Base-by-base conservation (phyloP, 2,797 vertebrate genomes). In the Parauchenoglanis punctatus region DNA sequence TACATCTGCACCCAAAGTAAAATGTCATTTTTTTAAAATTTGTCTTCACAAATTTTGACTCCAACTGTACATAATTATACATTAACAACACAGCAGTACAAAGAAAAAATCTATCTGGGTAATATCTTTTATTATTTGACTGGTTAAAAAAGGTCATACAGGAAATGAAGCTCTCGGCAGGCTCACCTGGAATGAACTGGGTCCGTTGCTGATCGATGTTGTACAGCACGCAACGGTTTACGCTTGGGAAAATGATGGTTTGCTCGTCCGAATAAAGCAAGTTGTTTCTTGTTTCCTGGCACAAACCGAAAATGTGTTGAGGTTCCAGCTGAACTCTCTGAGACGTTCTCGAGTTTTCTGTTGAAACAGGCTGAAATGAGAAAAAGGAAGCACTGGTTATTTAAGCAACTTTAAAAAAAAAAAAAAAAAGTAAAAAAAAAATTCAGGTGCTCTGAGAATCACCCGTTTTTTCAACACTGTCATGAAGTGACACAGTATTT, bases 241-340 rank as follows among this genome's bases (percentile, higher is more conserved):
- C 98, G 68, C 95, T 93, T n/a, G 97, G 96, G 88, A 96, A 97
- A 23, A 98, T 94, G 35, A 99, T 91, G 1, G 96, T 97, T 70
- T 96, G 95, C 28, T 99, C 97, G 81, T 98, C 97, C 52, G 95
- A 88, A 93, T 96, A 99, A 87, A 95, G 95, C 85, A 99, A 54
- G 20, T 97, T 97, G 90, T 97, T 97, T 0, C 85, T 90, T 8
- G 98, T 97, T 52, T 93, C 91, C n/a, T 93, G 80, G 49, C 96
- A 94, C 25, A 97, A 90, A 4, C 98, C 97, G 84, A 97, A 97
- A 59, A 95, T 93, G 87, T 96, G 96, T 82, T 49, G n/a, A 10
- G 63, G 44, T 11, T 23, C 54, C 1, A 78, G 2, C 31, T 10
- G n/a, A 25, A 81, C 35, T 35, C 46, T 25, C 58, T 12, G 78